A percentile compares a stretch with the other conserved stretches of the same genome.
Conservation (phyloP, 1,140 invertebrate species). For the Tribolium castaneum region DNA sequence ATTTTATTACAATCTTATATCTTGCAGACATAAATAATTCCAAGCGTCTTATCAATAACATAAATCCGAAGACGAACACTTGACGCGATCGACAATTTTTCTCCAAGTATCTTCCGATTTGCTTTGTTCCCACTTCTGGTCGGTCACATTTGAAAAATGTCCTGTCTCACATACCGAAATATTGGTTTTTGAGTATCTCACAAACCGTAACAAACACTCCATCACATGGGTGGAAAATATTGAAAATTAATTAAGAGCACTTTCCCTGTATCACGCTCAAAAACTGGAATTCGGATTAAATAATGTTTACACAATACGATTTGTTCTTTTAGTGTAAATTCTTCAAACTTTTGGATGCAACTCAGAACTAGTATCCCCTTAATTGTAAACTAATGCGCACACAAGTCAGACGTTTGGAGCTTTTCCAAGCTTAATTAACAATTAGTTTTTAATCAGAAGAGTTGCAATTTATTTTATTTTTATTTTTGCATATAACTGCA, state of each 20-base stretch:
- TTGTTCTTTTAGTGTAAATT: neutral
- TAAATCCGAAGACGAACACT: conserved; percentile 16
- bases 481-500: neutral
- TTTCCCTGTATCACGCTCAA: neutral
- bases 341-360: neutral
- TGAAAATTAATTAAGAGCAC: conserved; percentile 12
- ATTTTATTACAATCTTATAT: conserved; percentile 25
- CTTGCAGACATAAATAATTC: conserved; percentile 14
- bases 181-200: neutral
- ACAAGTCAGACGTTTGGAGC: neutral
- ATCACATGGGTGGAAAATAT: neutral
- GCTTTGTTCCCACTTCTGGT: neutral
- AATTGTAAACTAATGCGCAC: conserved; percentile 19
- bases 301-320: neutral
- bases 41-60: conserved; percentile 27
- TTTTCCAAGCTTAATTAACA: conserved; percentile 16
- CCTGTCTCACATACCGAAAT: neutral
- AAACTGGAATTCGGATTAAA: conserved; percentile 11
- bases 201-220: neutral
- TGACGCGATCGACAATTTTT: neutral
- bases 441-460: conserved; percentile 10
- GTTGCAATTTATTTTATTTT: neutral
- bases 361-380: neutral
- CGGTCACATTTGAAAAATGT: neutral
- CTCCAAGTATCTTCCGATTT: neutral